Percentiles rank a stretch among this genome's conserved stretches.
Evolutionary conservation across 1,140 invertebrate genomes (phyloP).

Genomic region (Panulirus ornatus): DNA sequence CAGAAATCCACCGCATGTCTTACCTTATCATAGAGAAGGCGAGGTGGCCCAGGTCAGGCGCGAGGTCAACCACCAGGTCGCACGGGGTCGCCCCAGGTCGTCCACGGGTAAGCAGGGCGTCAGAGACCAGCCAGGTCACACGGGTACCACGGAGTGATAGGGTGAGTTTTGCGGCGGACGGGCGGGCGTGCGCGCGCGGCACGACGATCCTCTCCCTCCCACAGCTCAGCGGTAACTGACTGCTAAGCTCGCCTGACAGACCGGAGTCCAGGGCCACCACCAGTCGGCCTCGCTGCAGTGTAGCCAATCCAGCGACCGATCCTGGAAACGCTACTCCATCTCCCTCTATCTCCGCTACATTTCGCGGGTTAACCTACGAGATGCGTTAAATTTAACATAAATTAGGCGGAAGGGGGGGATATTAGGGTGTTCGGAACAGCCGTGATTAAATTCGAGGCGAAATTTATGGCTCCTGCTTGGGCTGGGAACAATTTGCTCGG

Average conservation of each 20-base stretch:
- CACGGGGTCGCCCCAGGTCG: background rate
- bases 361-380: too few species aligned
- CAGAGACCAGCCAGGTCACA: background rate
- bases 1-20: too few species aligned
- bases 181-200: background rate
- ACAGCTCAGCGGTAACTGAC: conserved; percentile 37
- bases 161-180: too few species aligned
- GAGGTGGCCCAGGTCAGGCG: background rate
- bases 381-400: too few species aligned
- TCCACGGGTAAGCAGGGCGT: background rate
- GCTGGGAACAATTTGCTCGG: background rate
- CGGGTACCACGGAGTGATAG: background rate
- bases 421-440: too few species aligned
- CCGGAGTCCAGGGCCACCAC: conserved; percentile 2
- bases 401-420: too few species aligned
- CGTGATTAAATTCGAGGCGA: too few species aligned
- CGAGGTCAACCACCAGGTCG: background rate
- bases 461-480: too few species aligned
- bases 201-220: background rate
- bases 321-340: conserved; percentile 13
- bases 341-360: too few species aligned
- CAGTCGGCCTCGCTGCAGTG: background rate
- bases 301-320: background rate
- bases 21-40: conserved; percentile 30
- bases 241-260: conserved; percentile 7